Evolutionary conservation across 2,113 vertebrate genomes (phyloP).

Genomic region (Sinocyclocheilus anophthalmus): DNA sequence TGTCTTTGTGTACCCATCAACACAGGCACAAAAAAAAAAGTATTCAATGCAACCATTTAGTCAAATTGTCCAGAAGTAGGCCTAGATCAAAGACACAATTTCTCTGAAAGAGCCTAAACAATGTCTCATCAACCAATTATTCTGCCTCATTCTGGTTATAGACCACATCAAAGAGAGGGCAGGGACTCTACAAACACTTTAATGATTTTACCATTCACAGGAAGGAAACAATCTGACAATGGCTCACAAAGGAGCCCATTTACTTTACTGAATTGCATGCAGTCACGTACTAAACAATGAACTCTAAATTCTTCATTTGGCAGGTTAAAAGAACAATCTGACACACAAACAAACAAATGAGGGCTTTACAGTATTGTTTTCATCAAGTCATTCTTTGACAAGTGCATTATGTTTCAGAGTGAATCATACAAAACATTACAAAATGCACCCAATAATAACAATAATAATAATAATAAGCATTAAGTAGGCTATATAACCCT

Average conservation of each 20-base stretch:
- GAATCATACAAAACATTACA: neutral
- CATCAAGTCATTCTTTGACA: neutral
- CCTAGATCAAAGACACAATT: neutral
- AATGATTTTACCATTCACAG: slow-evolving; percentile 36
- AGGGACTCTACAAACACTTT: slow-evolving; percentile 11
- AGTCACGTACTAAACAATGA: neutral
- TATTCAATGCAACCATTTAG: neutral
- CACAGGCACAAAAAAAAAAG: neutral
- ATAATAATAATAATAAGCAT: too few species aligned
- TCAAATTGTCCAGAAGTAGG: neutral
- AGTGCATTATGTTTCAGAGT: neutral
- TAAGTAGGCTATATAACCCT: too few species aligned
- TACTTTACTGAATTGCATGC: neutral
- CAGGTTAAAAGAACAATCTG: neutral
- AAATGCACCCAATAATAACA: neutral
- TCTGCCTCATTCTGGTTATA: neutral
- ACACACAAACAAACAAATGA: neutral
- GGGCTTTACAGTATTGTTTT: neutral
- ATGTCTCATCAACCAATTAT: slow-evolving; percentile 2
- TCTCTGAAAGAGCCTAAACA: slow-evolving; percentile 6
- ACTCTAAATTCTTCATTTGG: neutral
- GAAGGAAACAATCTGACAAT: slow-evolving; percentile 20
- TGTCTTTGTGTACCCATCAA: neutral
- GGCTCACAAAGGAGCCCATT: slow-evolving; percentile 21
- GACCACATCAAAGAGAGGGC: slow-evolving; percentile 7